Base-by-base conservation (phyloP, 2,797 vertebrate genomes). In the Melanogrammus aeglefinus region DNA sequence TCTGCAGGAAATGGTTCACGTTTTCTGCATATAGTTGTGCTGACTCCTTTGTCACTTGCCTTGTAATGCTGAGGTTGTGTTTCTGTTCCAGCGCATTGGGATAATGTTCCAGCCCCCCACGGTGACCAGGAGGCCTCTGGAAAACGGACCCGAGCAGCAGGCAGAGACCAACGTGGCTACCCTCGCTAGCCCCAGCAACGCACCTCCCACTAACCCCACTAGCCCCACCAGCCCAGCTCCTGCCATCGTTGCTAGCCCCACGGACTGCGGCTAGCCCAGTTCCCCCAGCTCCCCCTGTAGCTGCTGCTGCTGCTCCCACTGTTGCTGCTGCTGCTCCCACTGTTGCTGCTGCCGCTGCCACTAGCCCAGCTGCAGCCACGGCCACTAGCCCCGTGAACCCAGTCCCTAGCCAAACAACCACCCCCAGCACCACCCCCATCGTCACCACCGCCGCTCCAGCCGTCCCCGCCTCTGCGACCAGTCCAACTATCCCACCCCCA, bases 31-130 rank as follows among this genome's bases (percentile, higher is more conserved):
- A 0, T 13, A 29, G 4, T 29, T 72, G 29, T 81, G 9, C 77
- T 24, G 29, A 44, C 63, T 77, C 70, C 77, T 51, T 71, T 24
- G 8, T 74, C 2, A 9, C 6, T 76, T 4, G 24, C 63, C 1
- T 66, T 2, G 31, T 24, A 74, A 18, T 33, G 1, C 24, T 79
- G 74, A 70, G 72, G 4, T 69, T 77, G 1, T 78, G n/a, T 41
- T 85, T 74, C 41, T 76, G 73, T 79, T 71, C 29, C 88, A 99
- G 97, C 96, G 97, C 77, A 94, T 99, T 83, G 96, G 97, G 91
- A 96, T 97, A 87, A 99, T 99, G 97, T 94, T 97, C 77, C 95
- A 96, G 91, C 96, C 97, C 74, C 96, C 94, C 0, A 95, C 95
- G 69, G 95, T 97, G 51, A 90, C 92, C 81, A 88, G 85, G 78